Percentiles rank a stretch among this genome's conserved stretches.
These are phyloP conservation scores for Acleris cristana DNA, from an alignment of 2,888 invertebrate species.

Conservation along the genomic window DNA sequence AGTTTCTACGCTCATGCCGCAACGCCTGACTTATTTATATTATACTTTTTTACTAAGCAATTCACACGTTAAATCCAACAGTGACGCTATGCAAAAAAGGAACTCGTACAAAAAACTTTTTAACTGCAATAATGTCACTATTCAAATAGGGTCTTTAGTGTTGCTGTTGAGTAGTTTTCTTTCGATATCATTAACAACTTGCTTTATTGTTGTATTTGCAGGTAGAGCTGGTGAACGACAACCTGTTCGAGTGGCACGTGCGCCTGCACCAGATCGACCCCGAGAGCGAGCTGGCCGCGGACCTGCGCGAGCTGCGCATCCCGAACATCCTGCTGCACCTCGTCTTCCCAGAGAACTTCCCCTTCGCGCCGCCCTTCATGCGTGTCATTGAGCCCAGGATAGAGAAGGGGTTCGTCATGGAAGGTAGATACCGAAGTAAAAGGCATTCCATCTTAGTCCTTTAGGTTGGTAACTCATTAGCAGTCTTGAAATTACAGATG, in stretches of 20 bases:
- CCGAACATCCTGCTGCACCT: constrained; percentile 90
- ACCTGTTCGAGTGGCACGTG: constrained; percentile 94
- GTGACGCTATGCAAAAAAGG: too few species aligned
- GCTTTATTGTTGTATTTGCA: constrained; percentile 47
- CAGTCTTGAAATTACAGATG: too few species aligned
- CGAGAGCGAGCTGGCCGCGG: constrained; percentile 92
- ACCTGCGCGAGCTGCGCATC: constrained; percentile 90
- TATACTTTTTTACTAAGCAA: too few species aligned
- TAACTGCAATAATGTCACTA: too few species aligned
- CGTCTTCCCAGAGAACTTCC: constrained; percentile 94
- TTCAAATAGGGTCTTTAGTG: too few species aligned
- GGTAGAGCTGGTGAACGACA: constrained; percentile 93
- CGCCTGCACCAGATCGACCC: constrained; percentile 91
- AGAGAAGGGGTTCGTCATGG: constrained; percentile 95
- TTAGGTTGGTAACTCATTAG: too few species aligned
- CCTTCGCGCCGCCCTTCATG: constrained; percentile 94
- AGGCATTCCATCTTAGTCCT: background rate
- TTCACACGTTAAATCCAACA: too few species aligned
- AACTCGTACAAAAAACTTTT: too few species aligned
- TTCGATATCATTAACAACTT: too few species aligned
- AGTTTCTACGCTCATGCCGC: too few species aligned
- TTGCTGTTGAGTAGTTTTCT: too few species aligned
- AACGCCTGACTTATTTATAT: too few species aligned
- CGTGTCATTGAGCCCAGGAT: constrained; percentile 91
- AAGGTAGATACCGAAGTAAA: constrained; percentile 72